phyloP scores from a whole-genome alignment of 2,797 vertebrate species.

The Natrix natrix region DNA sequence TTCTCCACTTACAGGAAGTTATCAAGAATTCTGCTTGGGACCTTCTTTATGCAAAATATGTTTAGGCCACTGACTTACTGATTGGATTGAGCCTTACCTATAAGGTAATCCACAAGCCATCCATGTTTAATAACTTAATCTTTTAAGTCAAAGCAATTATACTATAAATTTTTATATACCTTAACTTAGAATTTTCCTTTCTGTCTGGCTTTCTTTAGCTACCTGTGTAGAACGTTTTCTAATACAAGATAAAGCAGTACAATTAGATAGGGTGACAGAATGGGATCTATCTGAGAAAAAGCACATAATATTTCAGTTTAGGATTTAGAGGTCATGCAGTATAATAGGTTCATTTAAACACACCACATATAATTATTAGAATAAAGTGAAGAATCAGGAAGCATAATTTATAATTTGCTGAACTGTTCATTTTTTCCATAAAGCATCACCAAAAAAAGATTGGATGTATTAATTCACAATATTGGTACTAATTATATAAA shows the following conservation, averaged over 20 bases:
- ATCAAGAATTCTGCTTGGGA: not conserved
- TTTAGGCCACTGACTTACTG: not conserved
- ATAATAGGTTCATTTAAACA: not conserved
- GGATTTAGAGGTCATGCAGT: not conserved
- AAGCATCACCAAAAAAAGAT: not conserved
- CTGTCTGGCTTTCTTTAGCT: not conserved
- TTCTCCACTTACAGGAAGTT: not conserved
- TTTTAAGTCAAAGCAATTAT: not conserved
- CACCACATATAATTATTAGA: not conserved
- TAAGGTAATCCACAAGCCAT: conserved; percentile 20
- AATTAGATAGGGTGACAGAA: not conserved
- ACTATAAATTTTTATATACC: not conserved
- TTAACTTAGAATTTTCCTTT: not conserved
- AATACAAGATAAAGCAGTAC: not conserved
- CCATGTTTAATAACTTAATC: conserved; percentile 1
- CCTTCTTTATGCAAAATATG: not conserved
- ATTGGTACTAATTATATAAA: not conserved
- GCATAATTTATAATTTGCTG: not conserved
- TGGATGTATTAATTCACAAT: not conserved
- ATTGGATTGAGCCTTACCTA: not conserved
- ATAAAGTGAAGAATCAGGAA: not conserved
- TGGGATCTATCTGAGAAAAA: not conserved
- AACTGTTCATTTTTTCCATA: not conserved
- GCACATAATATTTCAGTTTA: not conserved
- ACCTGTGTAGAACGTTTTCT: not conserved